Evolutionary conservation across 2,113 vertebrate genomes (phyloP), one percentile per base, ranked within the genome.

Genomic region (Pungitius pungitius): DNA sequence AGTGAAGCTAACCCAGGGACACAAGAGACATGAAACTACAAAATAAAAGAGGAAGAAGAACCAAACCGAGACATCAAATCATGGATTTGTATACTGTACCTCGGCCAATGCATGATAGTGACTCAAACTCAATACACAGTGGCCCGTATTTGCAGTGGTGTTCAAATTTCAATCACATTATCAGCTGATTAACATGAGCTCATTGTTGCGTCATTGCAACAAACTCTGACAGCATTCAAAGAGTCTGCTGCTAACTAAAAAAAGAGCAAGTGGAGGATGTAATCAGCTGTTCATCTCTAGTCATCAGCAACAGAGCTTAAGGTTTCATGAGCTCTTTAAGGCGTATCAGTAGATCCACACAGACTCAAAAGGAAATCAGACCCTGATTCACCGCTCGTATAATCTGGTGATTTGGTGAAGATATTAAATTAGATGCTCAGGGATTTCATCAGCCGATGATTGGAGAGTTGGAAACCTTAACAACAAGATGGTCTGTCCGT

Each of bases 361-460:
- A 9, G 6, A 62, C 52, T 49, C 3, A 20, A 79, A 67, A 47
- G 20, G 39, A 78, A 62, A 73, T 68, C 49, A 69, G 2, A 45
- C 54, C 45, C 1, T 30, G 57, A 72, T 27, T 75, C 33, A 11
- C 10, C 12, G 35, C n/a, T 42, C n/a, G 26, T 22, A 35, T 47
- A 24, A 18, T 63, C 42, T 30, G 18, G 3, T 60, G 6, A 26
- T 40, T 22, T 39, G 40, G 57, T 62, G 14, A 20, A 11, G 47
- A 37, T 60, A 40, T 66, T 67, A 47, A 63, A 69, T 62, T 2
- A 58, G 62, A 11, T 57, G 35, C 15, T 75, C 40, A 45, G 22
- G 24, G 54, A 56, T 66, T 11, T n/a, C 18, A 58, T 64, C 0
- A 9, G 15, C 4, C 26, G 6, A 52, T 39, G 18, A 43, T 60